Evolutionary conservation across 2,113 vertebrate species (phyloP).

Genomic region (Misgurnus anguillicaudatus): DNA sequence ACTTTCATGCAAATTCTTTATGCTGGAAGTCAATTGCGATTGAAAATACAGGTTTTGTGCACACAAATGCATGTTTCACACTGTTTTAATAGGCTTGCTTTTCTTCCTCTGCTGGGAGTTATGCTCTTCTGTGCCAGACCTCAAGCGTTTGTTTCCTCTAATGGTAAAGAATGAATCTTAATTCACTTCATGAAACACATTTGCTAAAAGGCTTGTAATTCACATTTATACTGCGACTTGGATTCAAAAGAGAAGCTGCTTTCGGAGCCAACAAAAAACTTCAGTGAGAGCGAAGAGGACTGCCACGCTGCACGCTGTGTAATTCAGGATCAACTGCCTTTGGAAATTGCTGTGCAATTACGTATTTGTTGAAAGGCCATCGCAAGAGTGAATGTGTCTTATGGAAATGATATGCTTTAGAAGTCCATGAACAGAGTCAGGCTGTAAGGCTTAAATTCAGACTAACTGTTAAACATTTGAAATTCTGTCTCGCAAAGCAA

Average conservation of each 20-base stretch:
- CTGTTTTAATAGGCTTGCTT: too few relatives aligned
- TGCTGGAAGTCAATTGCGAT: neutral
- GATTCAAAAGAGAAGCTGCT: constrained; percentile 60
- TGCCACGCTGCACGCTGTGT: constrained; percentile 63
- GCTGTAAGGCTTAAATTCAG: constrained; percentile 26
- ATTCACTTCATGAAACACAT: constrained; percentile 63
- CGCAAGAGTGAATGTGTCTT: constrained; percentile 59
- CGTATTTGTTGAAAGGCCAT: constrained; percentile 71
- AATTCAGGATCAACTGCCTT: constrained; percentile 69
- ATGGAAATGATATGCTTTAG: constrained; percentile 54
- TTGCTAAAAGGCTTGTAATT: constrained; percentile 66
- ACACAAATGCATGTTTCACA: neutral
- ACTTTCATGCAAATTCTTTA: constrained; percentile 36
- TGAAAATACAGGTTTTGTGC: neutral
- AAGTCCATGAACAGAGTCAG: constrained; percentile 20
- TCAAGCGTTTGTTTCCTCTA: constrained; percentile 48
- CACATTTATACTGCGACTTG: constrained; percentile 63
- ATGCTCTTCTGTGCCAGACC: constrained; percentile 17
- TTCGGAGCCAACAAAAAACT: constrained; percentile 63
- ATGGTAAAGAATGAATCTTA: constrained; percentile 60
- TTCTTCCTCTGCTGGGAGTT: neutral
- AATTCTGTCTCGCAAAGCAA: neutral
- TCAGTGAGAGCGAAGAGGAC: constrained; percentile 36
- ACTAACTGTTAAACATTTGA: constrained; percentile 8
- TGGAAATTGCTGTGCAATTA: constrained; percentile 70